Evolutionary conservation across 1,140 invertebrate genomes (phyloP).

Genomic region (Heliothis virescens): DNA sequence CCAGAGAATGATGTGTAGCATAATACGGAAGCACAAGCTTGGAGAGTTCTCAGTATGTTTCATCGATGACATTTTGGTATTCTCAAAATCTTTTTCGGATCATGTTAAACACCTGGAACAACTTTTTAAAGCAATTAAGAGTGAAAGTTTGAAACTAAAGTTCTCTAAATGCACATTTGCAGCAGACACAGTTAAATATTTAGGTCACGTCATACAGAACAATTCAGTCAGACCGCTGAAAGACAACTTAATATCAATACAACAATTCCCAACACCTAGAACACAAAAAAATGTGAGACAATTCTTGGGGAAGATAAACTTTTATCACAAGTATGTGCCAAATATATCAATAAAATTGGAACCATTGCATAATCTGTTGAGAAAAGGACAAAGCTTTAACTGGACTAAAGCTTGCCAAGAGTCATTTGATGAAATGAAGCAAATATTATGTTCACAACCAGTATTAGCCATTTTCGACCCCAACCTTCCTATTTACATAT

Average conservation of each 20-base stretch:
- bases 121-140: slow-evolving; percentile 18
- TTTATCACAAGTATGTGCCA: slow-evolving; percentile 63
- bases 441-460: background rate
- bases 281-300: slow-evolving; percentile 46
- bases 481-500: no score
- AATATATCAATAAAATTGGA: slow-evolving; percentile 58
- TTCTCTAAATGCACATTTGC: no score
- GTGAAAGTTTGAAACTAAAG: slow-evolving; percentile 26
- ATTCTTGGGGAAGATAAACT: slow-evolving; percentile 65
- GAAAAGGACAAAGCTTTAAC: background rate
- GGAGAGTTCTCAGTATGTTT: no score
- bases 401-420: background rate
- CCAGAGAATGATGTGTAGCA: background rate
- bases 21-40: no score
- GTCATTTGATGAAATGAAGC: background rate
- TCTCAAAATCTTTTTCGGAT: slow-evolving; percentile 2
- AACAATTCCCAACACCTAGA: no score
- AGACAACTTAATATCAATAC: no score
- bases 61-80: background rate
- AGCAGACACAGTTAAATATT: no score
- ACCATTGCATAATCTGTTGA: slow-evolving; percentile 20
- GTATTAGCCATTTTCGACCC: no score
- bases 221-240: no score
- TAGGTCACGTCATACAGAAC: no score
- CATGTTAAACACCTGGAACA: slow-evolving; percentile 1